Conservation (phyloP, 1,140 invertebrate genomes). For the Bombus haemorrhoidalis region DNA sequence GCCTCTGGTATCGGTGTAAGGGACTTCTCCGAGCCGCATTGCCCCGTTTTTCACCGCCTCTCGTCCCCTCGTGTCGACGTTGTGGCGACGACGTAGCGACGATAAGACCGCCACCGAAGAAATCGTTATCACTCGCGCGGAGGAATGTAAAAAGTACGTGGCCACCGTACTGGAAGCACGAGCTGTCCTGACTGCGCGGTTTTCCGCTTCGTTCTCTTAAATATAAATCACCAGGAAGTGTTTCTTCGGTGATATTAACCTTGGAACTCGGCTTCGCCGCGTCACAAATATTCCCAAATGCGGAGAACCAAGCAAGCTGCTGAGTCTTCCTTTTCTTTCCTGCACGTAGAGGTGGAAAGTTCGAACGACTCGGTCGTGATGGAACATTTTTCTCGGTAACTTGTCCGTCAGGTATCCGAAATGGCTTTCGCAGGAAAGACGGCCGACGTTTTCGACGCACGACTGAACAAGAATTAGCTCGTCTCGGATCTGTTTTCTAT, state of each 20-base stretch:
- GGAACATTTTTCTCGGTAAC: background rate
- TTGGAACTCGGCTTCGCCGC: background rate
- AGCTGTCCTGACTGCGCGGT: background rate
- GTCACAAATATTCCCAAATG: constrained; percentile 6
- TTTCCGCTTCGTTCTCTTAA: background rate
- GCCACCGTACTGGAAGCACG: background rate
- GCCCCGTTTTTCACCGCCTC: constrained; percentile 22
- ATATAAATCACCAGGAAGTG: constrained; percentile 17
- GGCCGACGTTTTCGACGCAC: too few species aligned
- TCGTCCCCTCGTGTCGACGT: background rate
- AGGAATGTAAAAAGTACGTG: constrained; percentile 25
- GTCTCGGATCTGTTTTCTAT: too few species aligned
- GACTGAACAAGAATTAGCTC: too few species aligned
- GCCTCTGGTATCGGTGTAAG: background rate
- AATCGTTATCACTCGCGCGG: constrained; percentile 20
- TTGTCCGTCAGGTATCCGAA: too few species aligned
- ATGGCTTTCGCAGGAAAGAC: too few species aligned
- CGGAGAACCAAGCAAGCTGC: too few species aligned
- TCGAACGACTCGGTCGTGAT: background rate
- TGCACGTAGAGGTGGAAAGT: background rate
- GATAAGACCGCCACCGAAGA: constrained; percentile 12
- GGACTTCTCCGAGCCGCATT: background rate
- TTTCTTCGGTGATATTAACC: constrained; percentile 21
- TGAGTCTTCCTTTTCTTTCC: background rate
- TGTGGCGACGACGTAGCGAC: too few species aligned